These are phyloP conservation scores for Lithophane ornitopus DNA, from an alignment of 2,888 invertebrate species.

Conservation along the genomic window DNA sequence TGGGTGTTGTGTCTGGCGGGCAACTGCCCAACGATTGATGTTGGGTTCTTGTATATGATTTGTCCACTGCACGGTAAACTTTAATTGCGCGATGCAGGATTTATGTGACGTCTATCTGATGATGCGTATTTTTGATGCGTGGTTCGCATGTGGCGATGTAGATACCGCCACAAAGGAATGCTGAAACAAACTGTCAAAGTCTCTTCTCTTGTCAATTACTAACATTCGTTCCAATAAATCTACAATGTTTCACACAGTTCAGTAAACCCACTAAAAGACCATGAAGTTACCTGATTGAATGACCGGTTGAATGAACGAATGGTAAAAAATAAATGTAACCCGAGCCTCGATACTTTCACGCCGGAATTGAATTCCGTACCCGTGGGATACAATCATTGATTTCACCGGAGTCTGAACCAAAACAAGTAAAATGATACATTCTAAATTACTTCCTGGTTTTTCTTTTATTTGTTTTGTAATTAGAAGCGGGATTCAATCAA, in stretches of 20 bases:
- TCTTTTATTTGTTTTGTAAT: conserved; percentile 1
- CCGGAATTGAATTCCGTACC: conserved; percentile 59
- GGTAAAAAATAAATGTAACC: conserved; percentile 44
- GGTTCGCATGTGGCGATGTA: too few species aligned
- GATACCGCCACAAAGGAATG: too few species aligned
- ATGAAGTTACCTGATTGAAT: conserved; percentile 37
- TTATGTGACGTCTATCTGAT: too few species aligned
- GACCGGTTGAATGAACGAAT: conserved; percentile 48
- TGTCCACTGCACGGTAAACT: too few species aligned
- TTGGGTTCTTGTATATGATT: too few species aligned
- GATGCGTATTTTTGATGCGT: too few species aligned
- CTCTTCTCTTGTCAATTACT: neutral
- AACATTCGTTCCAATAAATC: neutral
- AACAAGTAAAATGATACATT: conserved; percentile 25
- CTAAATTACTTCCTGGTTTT: conserved; percentile 34
- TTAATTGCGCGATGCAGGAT: too few species aligned
- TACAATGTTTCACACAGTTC: neutral
- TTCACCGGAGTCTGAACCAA: conserved; percentile 30
- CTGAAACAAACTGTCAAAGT: neutral
- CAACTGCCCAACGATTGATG: too few species aligned
- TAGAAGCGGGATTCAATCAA: neutral
- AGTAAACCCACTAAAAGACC: conserved; percentile 29
- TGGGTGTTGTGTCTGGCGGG: too few species aligned
- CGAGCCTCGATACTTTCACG: conserved; percentile 48
- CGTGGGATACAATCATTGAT: conserved; percentile 62